These are phyloP conservation scores for Lepidochitona cinerea DNA, from an alignment of 2,888 invertebrate genomes.

Conservation along the genomic window DNA sequence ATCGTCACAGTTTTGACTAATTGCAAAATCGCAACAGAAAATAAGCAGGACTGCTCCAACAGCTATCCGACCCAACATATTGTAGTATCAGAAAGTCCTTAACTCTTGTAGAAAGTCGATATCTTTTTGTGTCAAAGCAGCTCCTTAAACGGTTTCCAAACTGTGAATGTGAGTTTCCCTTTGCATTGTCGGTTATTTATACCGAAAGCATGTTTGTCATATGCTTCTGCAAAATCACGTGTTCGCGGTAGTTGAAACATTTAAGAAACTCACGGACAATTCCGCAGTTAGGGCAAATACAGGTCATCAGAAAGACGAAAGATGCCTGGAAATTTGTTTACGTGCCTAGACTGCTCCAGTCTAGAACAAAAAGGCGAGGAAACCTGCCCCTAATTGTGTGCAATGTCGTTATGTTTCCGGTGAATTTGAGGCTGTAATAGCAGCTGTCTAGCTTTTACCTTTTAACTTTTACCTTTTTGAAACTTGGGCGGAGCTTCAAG, in stretches of 20 bases:
- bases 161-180: neutral
- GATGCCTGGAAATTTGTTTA: too few species aligned
- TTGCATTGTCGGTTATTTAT: neutral
- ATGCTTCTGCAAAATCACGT: neutral
- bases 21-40: neutral
- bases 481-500: too few species aligned
- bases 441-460: too few species aligned
- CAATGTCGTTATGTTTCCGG: too few species aligned
- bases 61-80: neutral
- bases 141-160: neutral
- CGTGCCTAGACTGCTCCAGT: too few species aligned
- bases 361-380: too few species aligned
- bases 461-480: too few species aligned
- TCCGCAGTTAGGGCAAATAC: neutral
- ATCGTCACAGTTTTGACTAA: neutral
- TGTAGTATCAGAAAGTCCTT: neutral
- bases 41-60: neutral
- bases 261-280: neutral
- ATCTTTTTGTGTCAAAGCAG: too few species aligned
- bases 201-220: neutral
- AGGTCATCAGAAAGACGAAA: too few species aligned
- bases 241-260: neutral
- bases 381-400: too few species aligned
- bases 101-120: neutral
- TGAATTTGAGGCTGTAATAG: too few species aligned